A percentile compares a stretch with the other conserved stretches of the same genome.
Conservation (phyloP, 2,797 vertebrate species). For the Sebastes variabilis region DNA sequence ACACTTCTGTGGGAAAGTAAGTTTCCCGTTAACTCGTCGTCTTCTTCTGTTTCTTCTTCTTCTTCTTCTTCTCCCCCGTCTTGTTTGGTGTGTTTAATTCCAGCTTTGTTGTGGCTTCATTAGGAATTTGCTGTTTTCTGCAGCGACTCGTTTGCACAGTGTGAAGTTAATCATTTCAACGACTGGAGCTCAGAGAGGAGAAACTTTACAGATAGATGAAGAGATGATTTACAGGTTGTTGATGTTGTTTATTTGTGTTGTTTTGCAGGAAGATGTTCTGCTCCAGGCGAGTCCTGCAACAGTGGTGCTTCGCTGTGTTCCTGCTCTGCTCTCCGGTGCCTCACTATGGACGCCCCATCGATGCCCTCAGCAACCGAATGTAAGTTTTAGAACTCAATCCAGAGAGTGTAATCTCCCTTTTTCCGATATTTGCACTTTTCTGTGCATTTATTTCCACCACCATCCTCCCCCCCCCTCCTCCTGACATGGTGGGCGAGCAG, state of each 20-base stretch:
- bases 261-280: conserved; percentile 77
- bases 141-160: conserved; percentile 16
- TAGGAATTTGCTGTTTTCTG: conserved; percentile 29
- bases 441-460: conserved; percentile 17
- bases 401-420: background rate
- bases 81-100: background rate
- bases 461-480: background rate
- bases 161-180: too few species aligned
- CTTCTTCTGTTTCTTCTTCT: background rate
- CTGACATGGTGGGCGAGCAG: conserved; percentile 45
- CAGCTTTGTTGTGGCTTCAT: conserved; percentile 60
- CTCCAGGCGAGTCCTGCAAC: conserved; percentile 86
- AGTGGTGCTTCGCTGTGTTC: conserved; percentile 90
- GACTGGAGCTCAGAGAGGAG: too few species aligned
- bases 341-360: conserved; percentile 86
- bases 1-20: conserved; percentile 63
- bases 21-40: conserved; percentile 18
- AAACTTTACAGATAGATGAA: too few species aligned
- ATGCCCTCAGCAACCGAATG: conserved; percentile 89
- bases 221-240: background rate
- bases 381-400: conserved; percentile 72
- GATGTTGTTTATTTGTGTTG: conserved; percentile 20
- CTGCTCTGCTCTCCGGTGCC: conserved; percentile 91
- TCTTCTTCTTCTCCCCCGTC: background rate
- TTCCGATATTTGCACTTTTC: conserved; percentile 1